phyloP scores from a whole-genome alignment of 2,797 vertebrate genomes.

The Sphenodon punctatus region DNA sequence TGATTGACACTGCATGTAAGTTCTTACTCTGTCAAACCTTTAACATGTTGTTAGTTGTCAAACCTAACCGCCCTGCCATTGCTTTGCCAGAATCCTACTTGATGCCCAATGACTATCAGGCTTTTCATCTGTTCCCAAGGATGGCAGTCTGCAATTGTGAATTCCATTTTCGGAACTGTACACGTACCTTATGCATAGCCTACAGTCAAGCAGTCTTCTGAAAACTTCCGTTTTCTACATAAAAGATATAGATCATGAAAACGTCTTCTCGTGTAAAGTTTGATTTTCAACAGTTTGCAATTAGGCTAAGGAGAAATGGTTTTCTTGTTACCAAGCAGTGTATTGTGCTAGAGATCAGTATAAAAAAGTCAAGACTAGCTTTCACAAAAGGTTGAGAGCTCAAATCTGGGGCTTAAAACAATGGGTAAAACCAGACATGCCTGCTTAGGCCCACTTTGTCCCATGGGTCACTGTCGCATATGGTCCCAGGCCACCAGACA shows the following conservation, averaged over 20 bases:
- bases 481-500: too few relatives aligned
- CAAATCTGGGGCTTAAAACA: neutral
- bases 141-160: neutral
- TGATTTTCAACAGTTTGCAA: neutral
- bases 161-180: constrained; percentile 22
- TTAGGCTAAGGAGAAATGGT: neutral
- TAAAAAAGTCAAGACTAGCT: neutral
- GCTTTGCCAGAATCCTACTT: constrained; percentile 40
- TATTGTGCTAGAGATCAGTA: neutral
- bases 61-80: constrained; percentile 28
- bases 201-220: constrained; percentile 8
- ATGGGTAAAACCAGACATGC: too few relatives aligned
- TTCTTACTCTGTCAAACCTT: constrained; percentile 69
- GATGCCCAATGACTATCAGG: constrained; percentile 63
- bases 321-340: neutral
- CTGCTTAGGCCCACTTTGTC: too few relatives aligned
- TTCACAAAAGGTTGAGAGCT: neutral
- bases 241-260: neutral
- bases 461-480: too few relatives aligned
- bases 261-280: neutral
- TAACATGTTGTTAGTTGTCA: constrained; percentile 61
- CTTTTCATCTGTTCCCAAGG: constrained; percentile 42
- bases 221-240: constrained; percentile 1
- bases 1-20: constrained; percentile 72
- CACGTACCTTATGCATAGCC: constrained; percentile 27